Evolutionary conservation across 2,888 invertebrate genomes (phyloP).

Genomic region (Blastobasis adustella): DNA sequence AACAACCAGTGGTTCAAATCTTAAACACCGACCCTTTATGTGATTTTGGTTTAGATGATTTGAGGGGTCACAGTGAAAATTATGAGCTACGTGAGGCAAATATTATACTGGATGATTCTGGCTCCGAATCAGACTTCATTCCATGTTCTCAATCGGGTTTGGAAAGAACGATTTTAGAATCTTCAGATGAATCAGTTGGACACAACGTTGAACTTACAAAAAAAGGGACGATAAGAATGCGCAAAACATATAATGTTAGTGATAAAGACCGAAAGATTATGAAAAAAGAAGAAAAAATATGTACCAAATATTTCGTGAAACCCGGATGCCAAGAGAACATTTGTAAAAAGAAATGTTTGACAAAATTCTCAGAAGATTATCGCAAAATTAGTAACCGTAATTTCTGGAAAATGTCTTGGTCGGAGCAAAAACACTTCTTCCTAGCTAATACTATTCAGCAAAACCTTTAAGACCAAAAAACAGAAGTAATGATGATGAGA

Average conservation of each 20-base stretch:
- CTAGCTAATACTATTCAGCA: constrained; percentile 8
- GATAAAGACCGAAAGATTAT: constrained; percentile 11
- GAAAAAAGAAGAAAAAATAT: constrained; percentile 11
- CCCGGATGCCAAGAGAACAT: constrained; percentile 10
- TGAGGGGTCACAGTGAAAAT: background rate
- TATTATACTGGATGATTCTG: background rate
- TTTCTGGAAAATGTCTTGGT: constrained; percentile 9
- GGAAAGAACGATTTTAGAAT: constrained; percentile 7
- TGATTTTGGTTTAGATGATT: background rate
- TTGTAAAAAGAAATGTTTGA: constrained; percentile 14
- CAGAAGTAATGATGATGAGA: constrained; percentile 5
- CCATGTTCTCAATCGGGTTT: constrained; percentile 6
- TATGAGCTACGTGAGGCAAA: background rate
- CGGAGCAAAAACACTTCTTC: constrained; percentile 14
- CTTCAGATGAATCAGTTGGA: constrained; percentile 5
- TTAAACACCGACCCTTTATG: background rate
- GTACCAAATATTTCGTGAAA: constrained; percentile 14
- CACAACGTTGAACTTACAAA: constrained; percentile 7
- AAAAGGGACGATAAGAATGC: constrained; percentile 9
- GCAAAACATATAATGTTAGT: constrained; percentile 10
- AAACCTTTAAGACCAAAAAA: constrained; percentile 7
- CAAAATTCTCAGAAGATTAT: constrained; percentile 11
- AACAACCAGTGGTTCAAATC: background rate
- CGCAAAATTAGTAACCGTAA: constrained; percentile 8
- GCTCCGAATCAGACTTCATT: constrained; percentile 6